Percentiles rank a stretch among this genome's conserved stretches.
Evolutionary conservation across 2,888 invertebrate genomes (phyloP).

Genomic region (Thereva unica): DNA sequence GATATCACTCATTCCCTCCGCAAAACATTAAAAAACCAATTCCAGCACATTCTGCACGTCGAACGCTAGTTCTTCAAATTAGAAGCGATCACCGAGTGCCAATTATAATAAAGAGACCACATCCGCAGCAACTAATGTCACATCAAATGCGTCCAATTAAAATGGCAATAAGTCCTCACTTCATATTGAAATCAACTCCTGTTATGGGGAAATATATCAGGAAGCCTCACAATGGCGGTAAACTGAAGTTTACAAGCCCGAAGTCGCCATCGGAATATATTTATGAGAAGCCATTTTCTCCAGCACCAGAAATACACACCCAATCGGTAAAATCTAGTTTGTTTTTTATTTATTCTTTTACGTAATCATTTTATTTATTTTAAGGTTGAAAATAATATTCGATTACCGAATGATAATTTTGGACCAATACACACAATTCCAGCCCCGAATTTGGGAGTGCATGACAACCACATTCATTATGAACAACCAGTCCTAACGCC

Average conservation of each 20-base stretch:
- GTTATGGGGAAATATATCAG: constrained; percentile 45
- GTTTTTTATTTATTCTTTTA: neutral
- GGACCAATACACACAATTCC: constrained; percentile 81
- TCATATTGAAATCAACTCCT: constrained; percentile 41
- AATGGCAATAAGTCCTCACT: constrained; percentile 39
- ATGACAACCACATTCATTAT: constrained; percentile 52
- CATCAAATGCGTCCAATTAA: constrained; percentile 37
- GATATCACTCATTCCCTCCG: constrained; percentile 49
- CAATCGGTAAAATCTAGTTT: constrained; percentile 48
- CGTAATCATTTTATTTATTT: constrained; percentile 39
- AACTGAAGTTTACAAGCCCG: neutral
- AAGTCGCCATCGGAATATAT: constrained; percentile 44
- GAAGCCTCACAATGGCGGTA: constrained; percentile 1
- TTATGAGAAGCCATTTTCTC: constrained; percentile 53
- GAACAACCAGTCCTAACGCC: constrained; percentile 36
- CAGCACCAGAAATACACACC: constrained; percentile 49
- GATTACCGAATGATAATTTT: constrained; percentile 64
- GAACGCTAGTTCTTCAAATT: constrained; percentile 55
- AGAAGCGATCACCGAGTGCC: constrained; percentile 56
- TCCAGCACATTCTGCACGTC: constrained; percentile 43
- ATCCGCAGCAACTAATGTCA: constrained; percentile 30
- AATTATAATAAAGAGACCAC: constrained; percentile 52
- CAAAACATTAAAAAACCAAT: constrained; percentile 33
- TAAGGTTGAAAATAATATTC: constrained; percentile 52
- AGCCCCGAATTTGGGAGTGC: constrained; percentile 71